Evolutionary conservation across 1,140 invertebrate genomes (phyloP), one percentile per base, ranked within the genome.

Genomic region (Drosophila orosa): DNA sequence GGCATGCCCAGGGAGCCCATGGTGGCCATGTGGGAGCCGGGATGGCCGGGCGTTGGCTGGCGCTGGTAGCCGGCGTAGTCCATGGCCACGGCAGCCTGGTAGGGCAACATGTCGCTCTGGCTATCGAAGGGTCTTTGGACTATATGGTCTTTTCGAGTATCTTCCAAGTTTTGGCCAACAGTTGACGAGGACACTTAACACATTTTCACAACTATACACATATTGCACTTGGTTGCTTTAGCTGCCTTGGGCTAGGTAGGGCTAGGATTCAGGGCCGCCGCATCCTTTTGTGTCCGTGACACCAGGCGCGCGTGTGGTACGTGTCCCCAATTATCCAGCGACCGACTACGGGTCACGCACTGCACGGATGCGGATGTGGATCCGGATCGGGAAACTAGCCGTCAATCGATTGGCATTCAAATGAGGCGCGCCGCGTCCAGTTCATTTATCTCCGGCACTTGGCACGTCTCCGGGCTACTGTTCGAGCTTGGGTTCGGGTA

Each of bases 51-150:
- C 67, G 94, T 94, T 75, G 95, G 94, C 92, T 96, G 94, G 73
- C 95, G 95, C 85, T 96, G 96, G 92, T 96, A 96, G 76, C 94
- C 94, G 79, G 95, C 96, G 93, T 97, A 97, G 95, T 97, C 96
- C 96, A 97, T 97, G 86, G 96, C 96, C 90, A 97, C 95, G 69
- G 95, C 95, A 59, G 95, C 82, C 92, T 97, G 96, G 93, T 97
- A 97, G 71, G 96, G 96, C 94, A 97, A 94, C 96, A 97, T 97
- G 42, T n/a, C 71, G 57, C 42, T 29, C 15, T 29, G 19, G 22
- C 40, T 45, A 25, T 42, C 4, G 31, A 35, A 55, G 19, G 27
- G n/a, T 40, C 19, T 40, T 19, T 22, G 13, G 17, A 31, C 37
- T 55, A 12, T 24, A 2, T 3, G 17, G 25, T 33, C 25, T 57